A percentile compares a stretch with the other conserved stretches of the same genome.
Evolutionary conservation across 2,113 vertebrate species (phyloP).

Genomic region (Sitta europaea): DNA sequence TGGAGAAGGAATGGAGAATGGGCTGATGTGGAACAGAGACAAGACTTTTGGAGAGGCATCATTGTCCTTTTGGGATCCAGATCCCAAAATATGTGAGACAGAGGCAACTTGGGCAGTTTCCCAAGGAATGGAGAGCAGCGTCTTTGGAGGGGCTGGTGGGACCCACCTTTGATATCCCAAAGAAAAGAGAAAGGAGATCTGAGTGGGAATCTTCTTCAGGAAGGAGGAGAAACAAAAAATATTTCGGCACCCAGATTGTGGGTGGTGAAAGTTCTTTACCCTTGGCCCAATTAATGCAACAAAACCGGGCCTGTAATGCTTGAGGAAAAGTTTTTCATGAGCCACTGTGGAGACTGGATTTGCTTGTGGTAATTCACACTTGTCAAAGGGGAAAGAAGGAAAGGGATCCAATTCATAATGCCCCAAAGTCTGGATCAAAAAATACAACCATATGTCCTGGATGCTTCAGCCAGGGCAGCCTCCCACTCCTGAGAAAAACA

Average conservation of each 20-base stretch:
- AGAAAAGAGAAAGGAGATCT: background rate
- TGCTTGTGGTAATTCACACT: background rate
- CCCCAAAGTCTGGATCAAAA: background rate
- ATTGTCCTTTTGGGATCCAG: background rate
- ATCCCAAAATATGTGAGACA: background rate
- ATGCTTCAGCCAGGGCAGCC: background rate
- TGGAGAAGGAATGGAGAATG: background rate
- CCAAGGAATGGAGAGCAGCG: background rate
- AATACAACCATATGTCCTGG: background rate
- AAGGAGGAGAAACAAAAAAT: background rate
- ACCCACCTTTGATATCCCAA: background rate
- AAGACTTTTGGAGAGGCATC: background rate
- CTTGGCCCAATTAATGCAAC: background rate
- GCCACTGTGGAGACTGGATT: background rate
- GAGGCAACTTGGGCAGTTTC: background rate
- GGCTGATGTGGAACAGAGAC: background rate
- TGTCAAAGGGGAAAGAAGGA: background rate
- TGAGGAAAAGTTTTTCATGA: background rate
- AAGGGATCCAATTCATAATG: background rate
- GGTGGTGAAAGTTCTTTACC: background rate
- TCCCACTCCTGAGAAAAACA: background rate
- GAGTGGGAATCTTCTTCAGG: background rate
- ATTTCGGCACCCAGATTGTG: fast-evolving
- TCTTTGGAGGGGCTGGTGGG: background rate
- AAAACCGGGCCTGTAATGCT: fast-evolving